Conservation (phyloP, 2,888 invertebrate genomes). For the Lydus trimaculatus region DNA sequence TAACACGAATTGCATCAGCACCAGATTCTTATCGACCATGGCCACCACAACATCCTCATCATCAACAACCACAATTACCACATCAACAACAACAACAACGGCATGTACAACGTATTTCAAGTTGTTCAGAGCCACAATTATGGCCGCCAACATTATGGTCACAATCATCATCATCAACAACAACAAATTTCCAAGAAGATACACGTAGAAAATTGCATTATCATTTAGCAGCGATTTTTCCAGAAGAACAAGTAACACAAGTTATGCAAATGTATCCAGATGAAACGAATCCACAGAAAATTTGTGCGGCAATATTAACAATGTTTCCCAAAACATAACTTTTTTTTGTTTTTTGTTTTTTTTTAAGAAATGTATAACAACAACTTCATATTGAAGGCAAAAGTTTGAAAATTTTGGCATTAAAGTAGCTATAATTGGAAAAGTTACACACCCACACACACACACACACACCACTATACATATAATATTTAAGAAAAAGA, state of each 20-base stretch:
- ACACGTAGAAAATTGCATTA: slow-evolving; percentile 81
- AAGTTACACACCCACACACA: neutral
- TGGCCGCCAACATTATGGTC: slow-evolving; percentile 60
- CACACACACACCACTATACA: too few species aligned
- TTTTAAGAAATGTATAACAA: slow-evolving; percentile 12
- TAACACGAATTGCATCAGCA: slow-evolving; percentile 78
- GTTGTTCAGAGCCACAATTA: slow-evolving; percentile 72
- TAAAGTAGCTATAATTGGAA: slow-evolving; percentile 26
- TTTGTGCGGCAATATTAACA: slow-evolving; percentile 85
- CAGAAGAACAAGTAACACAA: slow-evolving; percentile 85
- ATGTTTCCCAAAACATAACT: slow-evolving; percentile 71
- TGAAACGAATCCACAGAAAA: slow-evolving; percentile 87
- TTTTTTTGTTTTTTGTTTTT: too few species aligned
- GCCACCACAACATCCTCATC: slow-evolving; percentile 56
- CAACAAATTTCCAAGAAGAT: slow-evolving; percentile 65
- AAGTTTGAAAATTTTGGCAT: neutral
- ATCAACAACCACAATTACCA: slow-evolving; percentile 43
- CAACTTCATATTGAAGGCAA: slow-evolving; percentile 56
- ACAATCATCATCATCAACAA: slow-evolving; percentile 52
- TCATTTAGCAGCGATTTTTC: slow-evolving; percentile 91
- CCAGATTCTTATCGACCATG: slow-evolving; percentile 69
- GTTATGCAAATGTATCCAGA: slow-evolving; percentile 90
- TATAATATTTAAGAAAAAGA: neutral
- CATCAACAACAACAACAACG: slow-evolving; percentile 40
- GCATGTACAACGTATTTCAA: slow-evolving; percentile 61